Evolutionary conservation across 2,888 invertebrate species (phyloP), one percentile per base, ranked within the genome.

Genomic region (Rotaria macrura): DNA sequence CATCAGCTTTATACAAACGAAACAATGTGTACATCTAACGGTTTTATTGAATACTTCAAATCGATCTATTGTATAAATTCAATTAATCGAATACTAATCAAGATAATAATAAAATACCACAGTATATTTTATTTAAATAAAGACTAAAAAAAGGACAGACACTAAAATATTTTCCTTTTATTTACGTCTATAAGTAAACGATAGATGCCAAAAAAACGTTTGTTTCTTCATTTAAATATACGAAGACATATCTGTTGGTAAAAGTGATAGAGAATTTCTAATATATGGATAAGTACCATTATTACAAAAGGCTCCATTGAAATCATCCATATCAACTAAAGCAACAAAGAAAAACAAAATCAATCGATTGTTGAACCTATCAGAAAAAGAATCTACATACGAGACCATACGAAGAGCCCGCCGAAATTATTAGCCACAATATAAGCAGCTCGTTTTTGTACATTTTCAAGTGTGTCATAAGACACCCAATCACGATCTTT

Each of bases 261-360:
- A 49, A 17, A 86, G 40, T 52, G 85, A 85, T 84, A 86, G 55
- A 14, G 85, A 84, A 72, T 85, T 85, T 72, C 65, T 86, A 17
- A 86, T 83, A 10, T 65, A 72, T 57, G 86, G 86, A 86, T 85
- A 86, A 34, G 86, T 25, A n/a, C 86, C 86, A 49, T 85, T 83
- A 25, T 84, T n/a, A 52, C 86, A 86, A 83, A 86, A 85, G 12
- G 55, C 83, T 7, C 86, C 86, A 49, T n/a, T 84, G 54, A 86
- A 86, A 57, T 86, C 86, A 40, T 86, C 86, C 55, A 55, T 55
- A 57, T 55, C 54, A 55, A 84, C 49, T 43, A 83, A 43, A 43
- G 49, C 14, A 49, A 49, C 14, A 1, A 49, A 49, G 17, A 5
- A 1, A 49, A 49, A 29, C 3, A 10, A 65, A 65, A 34, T 65